Base-by-base conservation (phyloP, 2,888 invertebrate genomes). In the Acrobasis suavella region DNA sequence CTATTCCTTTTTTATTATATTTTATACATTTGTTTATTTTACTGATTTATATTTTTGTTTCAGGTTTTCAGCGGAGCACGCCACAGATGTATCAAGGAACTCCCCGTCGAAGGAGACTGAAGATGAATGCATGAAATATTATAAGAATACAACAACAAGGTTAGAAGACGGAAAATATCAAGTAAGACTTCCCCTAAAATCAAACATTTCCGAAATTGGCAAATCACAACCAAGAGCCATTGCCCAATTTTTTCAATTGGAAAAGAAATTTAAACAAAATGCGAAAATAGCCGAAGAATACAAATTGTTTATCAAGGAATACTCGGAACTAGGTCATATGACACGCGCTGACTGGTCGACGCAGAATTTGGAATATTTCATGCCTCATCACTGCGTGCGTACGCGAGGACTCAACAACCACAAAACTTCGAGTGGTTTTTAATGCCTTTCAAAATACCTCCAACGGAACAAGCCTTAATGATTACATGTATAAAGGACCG, bases 231-330 rank as follows among this genome's bases (percentile, higher is more conserved):
- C 50, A 12, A 66, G 54, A 46, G 69, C 71, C 7, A 58, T 68
- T 9, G 69, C 72, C 1, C 73, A 73, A 59, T 73, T 72, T 63
- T 16, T 16, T 22, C 63, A 63, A 32, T 62, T 69, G 16, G 69
- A 70, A 54, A 32, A 12, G 22, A 67, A 64, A 51, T 60, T 68
- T 16, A 9, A 52, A 15, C 64, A 65, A 54, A 51, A 67, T 22
- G 17, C 37, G 37, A 22, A 61, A 37, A 46, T 67, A 50, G 50
- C 50, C 32, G 49, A 55, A 65, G 59, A 62, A 49, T 71, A 69
- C 58, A 67, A 65, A 59, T 5, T 9, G 50, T 68, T 69, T 64
- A 66, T 70, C 2, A 38, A 60, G 12, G 68, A 72, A 51, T 69
- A 64, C 56, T 3, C 49, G 38, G 8, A 42, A 22, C 50, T 64